Evolutionary conservation across 2,797 vertebrate genomes (phyloP).

Genomic region (Atherinosoma microstoma): DNA sequence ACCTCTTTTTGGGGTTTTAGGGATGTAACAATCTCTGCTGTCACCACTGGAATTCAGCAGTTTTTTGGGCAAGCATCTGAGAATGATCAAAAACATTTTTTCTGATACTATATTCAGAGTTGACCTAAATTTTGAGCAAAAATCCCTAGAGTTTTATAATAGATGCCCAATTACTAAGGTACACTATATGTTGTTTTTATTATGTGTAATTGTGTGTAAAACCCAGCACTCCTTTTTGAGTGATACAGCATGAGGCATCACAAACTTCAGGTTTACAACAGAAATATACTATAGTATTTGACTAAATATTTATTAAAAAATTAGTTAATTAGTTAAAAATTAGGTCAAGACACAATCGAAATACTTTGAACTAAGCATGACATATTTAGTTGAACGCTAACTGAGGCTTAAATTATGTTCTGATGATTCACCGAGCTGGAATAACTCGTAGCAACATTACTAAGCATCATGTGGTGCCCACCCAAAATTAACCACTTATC

Average conservation of each 20-base stretch:
- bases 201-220: neutral
- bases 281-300: neutral
- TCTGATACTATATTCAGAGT: constrained; percentile 11
- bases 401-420: constrained; percentile 34
- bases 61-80: constrained; percentile 17
- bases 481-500: neutral
- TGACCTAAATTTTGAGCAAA: neutral
- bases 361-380: constrained; percentile 22
- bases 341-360: neutral
- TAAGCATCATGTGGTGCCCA: neutral
- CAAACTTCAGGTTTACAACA: neutral
- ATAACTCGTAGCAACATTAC: constrained; percentile 16
- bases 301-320: neutral
- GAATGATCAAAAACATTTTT: constrained; percentile 10
- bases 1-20: constrained; percentile 27
- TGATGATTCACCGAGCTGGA: constrained; percentile 31
- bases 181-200: neutral
- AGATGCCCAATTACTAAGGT: constrained; percentile 6
- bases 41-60: constrained; percentile 22
- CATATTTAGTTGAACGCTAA: constrained; percentile 35
- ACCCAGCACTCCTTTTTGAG: too few species aligned
- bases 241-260: neutral
- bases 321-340: too few species aligned
- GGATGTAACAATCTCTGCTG: constrained; percentile 25
- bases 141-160: neutral